These are phyloP conservation scores for Petrophora chlorosata DNA, from an alignment of 2,888 invertebrate genomes.

Conservation along the genomic window DNA sequence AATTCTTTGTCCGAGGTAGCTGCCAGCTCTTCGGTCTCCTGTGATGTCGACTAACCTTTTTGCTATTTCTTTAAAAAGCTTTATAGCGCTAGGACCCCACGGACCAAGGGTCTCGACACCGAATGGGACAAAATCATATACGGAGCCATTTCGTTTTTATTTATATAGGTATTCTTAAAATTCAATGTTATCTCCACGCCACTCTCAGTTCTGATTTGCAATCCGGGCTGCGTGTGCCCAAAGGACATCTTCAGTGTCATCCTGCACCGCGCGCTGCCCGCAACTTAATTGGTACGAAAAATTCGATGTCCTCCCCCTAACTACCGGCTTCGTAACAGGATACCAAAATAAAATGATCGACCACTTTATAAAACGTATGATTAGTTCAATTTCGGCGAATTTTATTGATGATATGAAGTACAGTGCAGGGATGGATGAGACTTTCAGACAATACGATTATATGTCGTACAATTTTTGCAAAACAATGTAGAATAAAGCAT, in stretches of 20 bases:
- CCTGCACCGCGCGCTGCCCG: constrained; percentile 42
- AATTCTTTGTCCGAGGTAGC: no score
- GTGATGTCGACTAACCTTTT: no score
- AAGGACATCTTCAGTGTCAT: constrained; percentile 63
- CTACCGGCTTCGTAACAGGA: constrained; percentile 58
- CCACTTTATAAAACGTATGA: constrained; percentile 37
- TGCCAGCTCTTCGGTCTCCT: no score
- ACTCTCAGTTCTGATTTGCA: constrained; percentile 46
- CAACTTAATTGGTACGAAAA: constrained; percentile 62
- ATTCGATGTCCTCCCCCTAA: constrained; percentile 54
- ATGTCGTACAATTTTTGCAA: not conserved
- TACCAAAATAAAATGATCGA: constrained; percentile 53
- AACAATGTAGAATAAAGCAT: no score
- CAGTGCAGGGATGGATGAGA: constrained; percentile 4
- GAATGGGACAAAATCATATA: no score
- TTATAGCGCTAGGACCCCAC: no score
- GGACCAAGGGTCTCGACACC: no score
- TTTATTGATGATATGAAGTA: constrained; percentile 31
- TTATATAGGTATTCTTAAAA: not conserved
- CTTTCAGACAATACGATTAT: constrained; percentile 16
- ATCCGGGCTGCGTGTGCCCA: constrained; percentile 54
- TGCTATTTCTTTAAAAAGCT: no score
- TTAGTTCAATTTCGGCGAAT: constrained; percentile 35
- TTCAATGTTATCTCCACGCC: constrained; percentile 33
- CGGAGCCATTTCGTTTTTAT: not conserved